These are phyloP conservation scores for Camelus bactrianus DNA, from an alignment of 2,113 vertebrate species.

Conservation along the genomic window DNA sequence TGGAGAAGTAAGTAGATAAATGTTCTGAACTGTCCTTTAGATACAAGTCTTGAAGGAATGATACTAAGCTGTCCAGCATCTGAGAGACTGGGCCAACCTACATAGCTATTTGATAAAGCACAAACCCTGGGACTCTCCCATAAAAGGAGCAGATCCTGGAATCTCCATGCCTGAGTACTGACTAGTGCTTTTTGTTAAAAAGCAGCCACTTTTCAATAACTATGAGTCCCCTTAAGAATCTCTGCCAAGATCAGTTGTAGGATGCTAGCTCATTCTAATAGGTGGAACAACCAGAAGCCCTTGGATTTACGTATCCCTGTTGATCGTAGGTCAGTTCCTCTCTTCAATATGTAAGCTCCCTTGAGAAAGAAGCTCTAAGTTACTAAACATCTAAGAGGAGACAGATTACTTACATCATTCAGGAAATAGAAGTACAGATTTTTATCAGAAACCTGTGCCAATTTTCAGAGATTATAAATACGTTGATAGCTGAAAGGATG, in stretches of 20 bases:
- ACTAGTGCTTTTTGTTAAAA: constrained; percentile 32
- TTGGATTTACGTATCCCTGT: not conserved
- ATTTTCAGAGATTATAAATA: constrained; percentile 30
- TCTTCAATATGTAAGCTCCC: constrained; percentile 34
- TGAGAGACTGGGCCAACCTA: constrained; percentile 12
- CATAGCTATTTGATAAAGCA: constrained; percentile 45
- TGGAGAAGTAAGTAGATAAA: constrained; percentile 8
- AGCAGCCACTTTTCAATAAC: not conserved
- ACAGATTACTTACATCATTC: constrained; percentile 15
- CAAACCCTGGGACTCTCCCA: not conserved
- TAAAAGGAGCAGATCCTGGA: constrained; percentile 22
- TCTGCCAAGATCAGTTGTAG: constrained; percentile 24
- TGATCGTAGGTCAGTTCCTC: not conserved
- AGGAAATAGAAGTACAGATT: constrained; percentile 7
- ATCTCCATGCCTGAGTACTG: not conserved
- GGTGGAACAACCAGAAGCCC: not conserved
- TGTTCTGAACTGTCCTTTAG: constrained; percentile 26
- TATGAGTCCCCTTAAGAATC: not conserved
- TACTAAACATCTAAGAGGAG: constrained; percentile 23
- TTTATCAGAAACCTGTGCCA: not conserved
- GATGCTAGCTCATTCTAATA: not conserved
- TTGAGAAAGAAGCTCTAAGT: constrained; percentile 21
- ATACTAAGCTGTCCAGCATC: not conserved
- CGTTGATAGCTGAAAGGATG: constrained; percentile 38
- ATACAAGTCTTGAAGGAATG: constrained; percentile 11